Percentiles rank a stretch among this genome's conserved stretches.
These are phyloP conservation scores for Oreochromis aureus DNA, from an alignment of 2,113 vertebrate species.

Conservation along the genomic window DNA sequence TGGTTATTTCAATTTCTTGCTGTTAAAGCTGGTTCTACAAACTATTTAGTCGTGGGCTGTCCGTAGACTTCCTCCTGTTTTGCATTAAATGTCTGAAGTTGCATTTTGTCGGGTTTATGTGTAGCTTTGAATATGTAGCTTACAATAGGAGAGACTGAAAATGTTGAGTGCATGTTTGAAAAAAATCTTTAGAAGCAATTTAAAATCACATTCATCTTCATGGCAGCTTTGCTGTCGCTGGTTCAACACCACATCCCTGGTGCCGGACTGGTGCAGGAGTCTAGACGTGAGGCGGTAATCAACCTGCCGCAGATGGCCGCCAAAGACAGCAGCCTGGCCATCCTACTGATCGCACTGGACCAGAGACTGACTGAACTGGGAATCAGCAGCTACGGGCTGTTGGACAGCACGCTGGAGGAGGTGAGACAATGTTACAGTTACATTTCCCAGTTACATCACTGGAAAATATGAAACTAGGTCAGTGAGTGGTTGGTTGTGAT, in stretches of 20 bases:
- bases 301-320: constrained; percentile 76
- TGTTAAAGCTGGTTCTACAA: not conserved
- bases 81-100: fast-evolving
- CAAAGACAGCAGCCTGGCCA: constrained; percentile 72
- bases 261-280: constrained; percentile 76
- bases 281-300: constrained; percentile 75
- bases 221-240: constrained; percentile 70
- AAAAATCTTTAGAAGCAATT: not conserved
- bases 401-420: constrained; percentile 87
- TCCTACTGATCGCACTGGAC: constrained; percentile 79
- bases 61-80: not conserved
- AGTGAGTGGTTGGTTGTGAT: not conserved
- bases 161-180: not conserved
- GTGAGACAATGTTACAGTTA: constrained; percentile 44
- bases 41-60: not conserved
- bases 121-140: not conserved
- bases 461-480: not conserved
- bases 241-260: constrained; percentile 70
- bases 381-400: constrained; percentile 80
- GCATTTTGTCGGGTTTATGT: not conserved
- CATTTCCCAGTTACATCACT: not conserved
- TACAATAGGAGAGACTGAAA: not conserved
- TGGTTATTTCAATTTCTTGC: not conserved
- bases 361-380: constrained; percentile 69
- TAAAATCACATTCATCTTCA: not conserved